These are phyloP conservation scores for Thymallus thymallus DNA, from an alignment of 2,113 vertebrate species.

Conservation along the genomic window DNA sequence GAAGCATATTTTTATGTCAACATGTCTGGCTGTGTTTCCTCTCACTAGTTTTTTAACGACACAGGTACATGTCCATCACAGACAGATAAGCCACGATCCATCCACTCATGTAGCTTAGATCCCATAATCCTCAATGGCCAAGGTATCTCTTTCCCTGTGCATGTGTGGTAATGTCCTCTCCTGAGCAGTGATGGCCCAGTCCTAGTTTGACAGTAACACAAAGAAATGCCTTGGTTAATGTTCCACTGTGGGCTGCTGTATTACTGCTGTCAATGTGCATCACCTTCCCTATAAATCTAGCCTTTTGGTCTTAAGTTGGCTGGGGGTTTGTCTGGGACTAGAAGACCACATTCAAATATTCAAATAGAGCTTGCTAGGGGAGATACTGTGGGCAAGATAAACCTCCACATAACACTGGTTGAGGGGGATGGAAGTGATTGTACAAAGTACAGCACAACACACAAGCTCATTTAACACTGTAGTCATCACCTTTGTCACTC, in stretches of 20 bases:
- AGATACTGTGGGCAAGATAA: background rate
- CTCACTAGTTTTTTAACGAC: background rate
- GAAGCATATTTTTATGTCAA: background rate
- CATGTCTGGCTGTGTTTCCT: background rate
- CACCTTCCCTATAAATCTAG: background rate
- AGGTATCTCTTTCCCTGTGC: background rate
- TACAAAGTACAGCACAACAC: too few relatives aligned
- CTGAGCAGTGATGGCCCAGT: background rate
- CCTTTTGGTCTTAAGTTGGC: background rate
- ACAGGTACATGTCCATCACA: background rate
- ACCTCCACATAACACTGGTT: background rate
- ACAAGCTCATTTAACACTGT: too few relatives aligned
- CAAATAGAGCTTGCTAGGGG: slow-evolving; percentile 5
- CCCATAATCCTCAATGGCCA: background rate
- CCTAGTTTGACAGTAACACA: slow-evolving; percentile 3
- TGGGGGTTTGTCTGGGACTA: background rate
- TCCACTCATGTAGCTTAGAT: background rate
- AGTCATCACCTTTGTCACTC: background rate
- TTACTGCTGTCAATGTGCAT: slow-evolving; percentile 1
- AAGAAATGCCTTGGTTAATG: background rate
- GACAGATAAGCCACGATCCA: background rate
- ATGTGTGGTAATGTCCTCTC: background rate
- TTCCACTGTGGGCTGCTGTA: background rate
- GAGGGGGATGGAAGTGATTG: background rate
- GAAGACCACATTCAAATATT: background rate